Evolutionary conservation across 1,140 invertebrate genomes (phyloP).

Genomic region (Zaprionus camerounensis): DNA sequence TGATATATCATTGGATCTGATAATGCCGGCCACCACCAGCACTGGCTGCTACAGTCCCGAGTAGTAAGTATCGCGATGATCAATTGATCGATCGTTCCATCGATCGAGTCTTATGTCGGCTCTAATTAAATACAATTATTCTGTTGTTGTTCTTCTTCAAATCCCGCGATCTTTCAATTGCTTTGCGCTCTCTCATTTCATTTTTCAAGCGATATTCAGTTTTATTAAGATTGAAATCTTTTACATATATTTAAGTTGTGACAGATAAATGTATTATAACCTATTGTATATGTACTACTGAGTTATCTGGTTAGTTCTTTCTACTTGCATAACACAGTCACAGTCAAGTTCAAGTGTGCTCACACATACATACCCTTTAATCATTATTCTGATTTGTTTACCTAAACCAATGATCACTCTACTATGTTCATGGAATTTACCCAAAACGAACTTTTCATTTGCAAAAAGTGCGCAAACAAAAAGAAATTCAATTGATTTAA

Average conservation of each 20-base stretch:
- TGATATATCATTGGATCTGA: constrained; percentile 88
- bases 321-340: constrained; percentile 12
- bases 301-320: not conserved
- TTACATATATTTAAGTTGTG: not conserved
- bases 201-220: constrained; percentile 9
- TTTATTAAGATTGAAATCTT: not conserved
- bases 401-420: constrained; percentile 15
- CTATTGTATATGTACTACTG: too few species aligned
- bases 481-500: not conserved
- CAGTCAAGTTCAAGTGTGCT: constrained; percentile 22
- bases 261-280: not conserved
- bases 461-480: constrained; percentile 7
- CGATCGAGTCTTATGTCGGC: not conserved
- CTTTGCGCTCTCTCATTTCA: not conserved
- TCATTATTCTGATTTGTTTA: constrained; percentile 21
- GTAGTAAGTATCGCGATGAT: constrained; percentile 68
- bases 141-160: constrained; percentile 41
- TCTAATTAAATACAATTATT: constrained; percentile 44
- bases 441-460: constrained; percentile 3
- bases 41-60: constrained; percentile 82
- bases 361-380: not conserved
- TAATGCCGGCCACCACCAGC: constrained; percentile 56
- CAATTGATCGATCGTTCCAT: constrained; percentile 13
- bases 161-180: not conserved
- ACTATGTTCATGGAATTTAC: constrained; percentile 14